Percentiles rank a stretch among this genome's conserved stretches.
phyloP scores from a whole-genome alignment of 1,140 invertebrate species.

The Hirudo medicinalis region DNA sequence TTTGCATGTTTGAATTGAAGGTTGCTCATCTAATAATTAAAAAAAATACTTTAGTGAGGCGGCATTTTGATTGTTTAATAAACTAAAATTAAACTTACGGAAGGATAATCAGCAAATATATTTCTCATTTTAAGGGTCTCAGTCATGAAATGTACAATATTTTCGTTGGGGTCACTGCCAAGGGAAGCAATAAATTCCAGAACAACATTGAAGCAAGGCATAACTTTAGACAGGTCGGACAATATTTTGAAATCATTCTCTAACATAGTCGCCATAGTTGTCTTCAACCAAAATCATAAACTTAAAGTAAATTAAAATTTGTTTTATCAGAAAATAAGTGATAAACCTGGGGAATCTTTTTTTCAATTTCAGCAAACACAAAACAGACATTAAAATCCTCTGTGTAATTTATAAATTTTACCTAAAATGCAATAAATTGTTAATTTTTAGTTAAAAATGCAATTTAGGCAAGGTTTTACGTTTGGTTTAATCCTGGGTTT shows the following conservation, averaged over 20 bases:
- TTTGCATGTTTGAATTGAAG: slow-evolving; percentile 26
- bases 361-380: slow-evolving; percentile 26
- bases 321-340: no score
- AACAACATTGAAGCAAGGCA: slow-evolving; percentile 1
- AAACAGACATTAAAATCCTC: slow-evolving; percentile 28
- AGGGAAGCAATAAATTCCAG: neutral
- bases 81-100: neutral
- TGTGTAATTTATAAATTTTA: slow-evolving; percentile 28
- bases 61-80: neutral
- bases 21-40: slow-evolving; percentile 25
- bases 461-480: neutral
- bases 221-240: neutral
- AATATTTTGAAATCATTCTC: neutral
- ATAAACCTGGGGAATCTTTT: slow-evolving; percentile 30
- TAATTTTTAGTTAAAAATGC: neutral
- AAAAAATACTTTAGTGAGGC: slow-evolving; percentile 25
- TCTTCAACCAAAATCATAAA: slow-evolving; percentile 4
- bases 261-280: neutral
- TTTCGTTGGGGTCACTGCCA: neutral
- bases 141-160: slow-evolving; percentile 1
- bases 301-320: neutral
- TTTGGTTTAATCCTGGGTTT: slow-evolving; percentile 24
- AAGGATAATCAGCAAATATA: neutral
- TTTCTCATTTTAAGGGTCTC: slow-evolving; percentile 2
- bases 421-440: slow-evolving; percentile 21